A percentile compares a stretch with the other conserved stretches of the same genome.
These are phyloP conservation scores for Melinaea marsaeus DNA, from an alignment of 2,888 invertebrate genomes.

Conservation along the genomic window DNA sequence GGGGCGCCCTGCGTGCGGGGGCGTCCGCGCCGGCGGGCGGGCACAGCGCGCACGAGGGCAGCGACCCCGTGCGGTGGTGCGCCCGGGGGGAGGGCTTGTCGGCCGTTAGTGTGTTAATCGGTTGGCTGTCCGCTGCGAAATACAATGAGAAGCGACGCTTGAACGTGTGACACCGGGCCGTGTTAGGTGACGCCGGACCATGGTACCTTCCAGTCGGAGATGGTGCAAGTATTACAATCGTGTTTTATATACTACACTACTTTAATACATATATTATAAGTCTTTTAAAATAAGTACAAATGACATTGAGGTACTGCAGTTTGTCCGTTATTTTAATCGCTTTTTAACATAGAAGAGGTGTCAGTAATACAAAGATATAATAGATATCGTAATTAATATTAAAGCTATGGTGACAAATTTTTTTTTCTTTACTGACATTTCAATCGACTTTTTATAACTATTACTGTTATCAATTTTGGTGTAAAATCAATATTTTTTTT, in stretches of 20 bases:
- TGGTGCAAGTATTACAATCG: not conserved
- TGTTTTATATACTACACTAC: not conserved
- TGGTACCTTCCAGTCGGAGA: constrained; percentile 25
- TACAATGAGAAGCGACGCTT: constrained; percentile 71
- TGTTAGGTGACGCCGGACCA: constrained; percentile 37
- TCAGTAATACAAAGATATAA: no score
- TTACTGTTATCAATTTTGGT: no score
- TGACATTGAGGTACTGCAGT: no score
- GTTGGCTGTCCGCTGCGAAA: constrained; percentile 69
- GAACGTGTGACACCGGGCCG: constrained; percentile 64
- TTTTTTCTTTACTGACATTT: no score
- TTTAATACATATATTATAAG: no score
- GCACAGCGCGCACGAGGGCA: constrained; percentile 60
- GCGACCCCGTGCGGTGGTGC: constrained; percentile 65
- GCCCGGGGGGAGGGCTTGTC: constrained; percentile 50
- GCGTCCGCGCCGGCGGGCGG: constrained; percentile 45
- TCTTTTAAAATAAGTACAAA: no score
- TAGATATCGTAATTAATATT: no score
- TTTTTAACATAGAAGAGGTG: no score
- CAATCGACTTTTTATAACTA: no score
- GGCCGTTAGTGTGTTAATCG: constrained; percentile 70
- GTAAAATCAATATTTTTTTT: no score
- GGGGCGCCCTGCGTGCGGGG: constrained; percentile 50
- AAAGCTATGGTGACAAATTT: no score
- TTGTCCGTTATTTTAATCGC: no score